A percentile compares a stretch with the other conserved stretches of the same genome.
Evolutionary conservation across 2,113 vertebrate genomes (phyloP).

Genomic region (Todiramphus saurophagus): DNA sequence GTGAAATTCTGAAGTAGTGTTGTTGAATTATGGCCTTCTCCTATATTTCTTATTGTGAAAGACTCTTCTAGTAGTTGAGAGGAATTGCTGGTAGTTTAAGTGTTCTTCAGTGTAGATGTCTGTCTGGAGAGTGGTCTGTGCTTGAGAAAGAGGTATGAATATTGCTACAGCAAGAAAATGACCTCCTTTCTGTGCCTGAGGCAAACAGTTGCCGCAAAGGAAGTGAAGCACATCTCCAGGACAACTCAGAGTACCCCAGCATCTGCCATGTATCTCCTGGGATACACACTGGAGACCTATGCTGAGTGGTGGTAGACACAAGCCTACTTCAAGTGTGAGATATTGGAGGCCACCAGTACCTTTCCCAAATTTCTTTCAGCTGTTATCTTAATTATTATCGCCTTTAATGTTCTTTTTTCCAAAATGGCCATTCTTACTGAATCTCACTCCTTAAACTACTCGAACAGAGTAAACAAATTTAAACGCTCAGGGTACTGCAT

Average conservation of each 20-base stretch:
- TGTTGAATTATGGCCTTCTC: not conserved
- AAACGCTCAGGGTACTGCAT: not conserved
- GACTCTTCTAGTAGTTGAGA: not conserved
- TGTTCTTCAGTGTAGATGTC: not conserved
- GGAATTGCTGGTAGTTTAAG: not conserved
- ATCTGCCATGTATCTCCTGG: not conserved
- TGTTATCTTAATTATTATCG: not conserved
- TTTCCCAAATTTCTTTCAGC: not conserved
- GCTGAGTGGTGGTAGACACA: not conserved
- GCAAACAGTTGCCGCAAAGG: not conserved
- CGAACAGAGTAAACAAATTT: not conserved
- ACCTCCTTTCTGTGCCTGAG: not conserved
- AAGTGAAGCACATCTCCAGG: rapidly evolving
- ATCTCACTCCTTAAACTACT: not conserved
- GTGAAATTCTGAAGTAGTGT: not conserved
- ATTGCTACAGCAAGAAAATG: not conserved
- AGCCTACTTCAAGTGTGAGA: not conserved
- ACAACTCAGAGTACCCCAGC: not conserved
- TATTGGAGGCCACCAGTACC: not conserved
- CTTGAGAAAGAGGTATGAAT: not conserved
- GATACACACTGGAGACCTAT: not conserved
- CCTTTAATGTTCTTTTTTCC: not conserved
- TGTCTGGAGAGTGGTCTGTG: not conserved
- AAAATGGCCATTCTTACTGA: not conserved
- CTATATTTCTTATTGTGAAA: not conserved